These are phyloP conservation scores for Aphaenogaster ashmeadi DNA, from an alignment of 1,140 invertebrate species.

Conservation along the genomic window DNA sequence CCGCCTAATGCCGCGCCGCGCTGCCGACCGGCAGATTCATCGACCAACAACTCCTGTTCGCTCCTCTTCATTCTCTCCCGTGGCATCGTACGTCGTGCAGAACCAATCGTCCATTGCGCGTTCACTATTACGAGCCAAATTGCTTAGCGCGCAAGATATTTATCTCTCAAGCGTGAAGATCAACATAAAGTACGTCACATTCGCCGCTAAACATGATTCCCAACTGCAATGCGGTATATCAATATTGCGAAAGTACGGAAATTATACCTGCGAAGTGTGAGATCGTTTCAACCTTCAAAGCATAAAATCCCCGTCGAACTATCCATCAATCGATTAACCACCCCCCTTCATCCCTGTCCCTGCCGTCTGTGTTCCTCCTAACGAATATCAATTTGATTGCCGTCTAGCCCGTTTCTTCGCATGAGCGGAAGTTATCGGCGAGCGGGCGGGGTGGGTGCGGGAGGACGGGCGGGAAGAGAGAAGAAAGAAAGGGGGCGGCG, in stretches of 20 bases:
- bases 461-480: constrained; percentile 8
- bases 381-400: constrained; percentile 63
- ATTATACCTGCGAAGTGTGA: not conserved
- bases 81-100: not conserved
- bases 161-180: not conserved
- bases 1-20: constrained; percentile 18
- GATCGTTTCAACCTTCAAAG: constrained; percentile 6
- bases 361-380: constrained; percentile 23
- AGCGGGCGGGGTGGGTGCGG: not conserved
- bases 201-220: not conserved
- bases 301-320: constrained; percentile 33
- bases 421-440: constrained; percentile 37
- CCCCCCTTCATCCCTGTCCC: not conserved
- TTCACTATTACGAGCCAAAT: not conserved
- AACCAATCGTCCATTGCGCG: not conserved
- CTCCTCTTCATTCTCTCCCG: not conserved
- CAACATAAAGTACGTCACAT: constrained; percentile 2
- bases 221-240: not conserved
- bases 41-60: not conserved
- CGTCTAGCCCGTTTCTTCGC: constrained; percentile 57
- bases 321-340: constrained; percentile 55
- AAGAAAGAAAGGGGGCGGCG: constrained; percentile 51
- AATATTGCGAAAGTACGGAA: constrained; percentile 2
- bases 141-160: not conserved
- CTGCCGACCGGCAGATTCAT: constrained; percentile 27